These are phyloP conservation scores for Sclerurus mexicanus DNA, from an alignment of 2,113 vertebrate genomes.

Conservation along the genomic window DNA sequence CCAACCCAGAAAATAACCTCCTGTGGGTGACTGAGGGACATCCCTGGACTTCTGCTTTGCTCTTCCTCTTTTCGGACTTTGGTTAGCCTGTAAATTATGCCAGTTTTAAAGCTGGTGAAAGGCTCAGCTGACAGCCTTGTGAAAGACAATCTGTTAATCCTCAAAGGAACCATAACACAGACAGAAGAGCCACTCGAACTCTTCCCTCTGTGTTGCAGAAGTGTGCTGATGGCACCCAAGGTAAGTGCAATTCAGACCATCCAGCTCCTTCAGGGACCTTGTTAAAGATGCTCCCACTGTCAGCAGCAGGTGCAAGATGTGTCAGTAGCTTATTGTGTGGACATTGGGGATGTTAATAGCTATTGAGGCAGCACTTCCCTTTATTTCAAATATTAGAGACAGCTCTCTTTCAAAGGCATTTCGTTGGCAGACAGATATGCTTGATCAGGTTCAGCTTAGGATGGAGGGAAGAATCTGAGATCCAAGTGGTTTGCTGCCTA, in stretches of 20 bases:
- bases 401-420: background rate
- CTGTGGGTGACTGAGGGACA: background rate
- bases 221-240: background rate
- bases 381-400: background rate
- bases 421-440: rapidly evolving
- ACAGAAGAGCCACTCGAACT: background rate
- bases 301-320: background rate
- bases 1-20: background rate
- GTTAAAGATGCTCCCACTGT: background rate
- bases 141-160: background rate
- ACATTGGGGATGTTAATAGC: background rate
- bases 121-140: background rate
- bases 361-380: background rate
- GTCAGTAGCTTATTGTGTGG: background rate
- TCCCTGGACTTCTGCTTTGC: background rate
- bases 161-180: background rate
- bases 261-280: background rate
- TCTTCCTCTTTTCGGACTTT: background rate
- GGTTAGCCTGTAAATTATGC: background rate
- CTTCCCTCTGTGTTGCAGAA: background rate
- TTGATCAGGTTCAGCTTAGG: background rate
- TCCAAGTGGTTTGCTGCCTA: background rate
- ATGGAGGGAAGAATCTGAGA: background rate
- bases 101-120: background rate
- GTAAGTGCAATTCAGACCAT: background rate